Conservation (phyloP, 30 jellyfish, hydroid and myxozoan species). For the Turritopsis rubra region DNA sequence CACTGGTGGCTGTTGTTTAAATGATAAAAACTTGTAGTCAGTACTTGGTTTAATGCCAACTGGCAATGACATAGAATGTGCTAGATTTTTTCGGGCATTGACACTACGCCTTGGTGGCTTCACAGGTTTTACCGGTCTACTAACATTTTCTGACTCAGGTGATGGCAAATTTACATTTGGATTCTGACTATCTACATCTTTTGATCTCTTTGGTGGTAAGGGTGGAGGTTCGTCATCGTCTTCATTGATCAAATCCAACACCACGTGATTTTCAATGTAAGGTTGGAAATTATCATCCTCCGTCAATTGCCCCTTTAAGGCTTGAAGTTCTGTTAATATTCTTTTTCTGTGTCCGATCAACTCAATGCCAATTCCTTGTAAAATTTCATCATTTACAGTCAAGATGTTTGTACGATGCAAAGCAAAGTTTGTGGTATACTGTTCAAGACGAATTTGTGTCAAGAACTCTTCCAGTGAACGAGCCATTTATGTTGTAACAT, state of each 20-base stretch:
- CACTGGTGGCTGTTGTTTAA: neutral
- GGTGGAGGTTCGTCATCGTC: constrained; percentile 29
- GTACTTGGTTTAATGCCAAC: neutral
- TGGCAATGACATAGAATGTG: neutral
- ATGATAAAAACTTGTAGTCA: neutral
- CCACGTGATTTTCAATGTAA: neutral
- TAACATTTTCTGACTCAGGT: neutral
- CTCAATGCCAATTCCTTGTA: constrained; percentile 58
- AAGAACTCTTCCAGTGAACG: constrained; percentile 40
- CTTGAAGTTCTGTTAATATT: constrained; percentile 42
- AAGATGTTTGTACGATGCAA: constrained; percentile 19
- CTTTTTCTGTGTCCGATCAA: constrained; percentile 75
- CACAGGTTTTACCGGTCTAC: neutral
- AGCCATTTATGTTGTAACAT: no score
- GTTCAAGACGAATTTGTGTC: constrained; percentile 35
- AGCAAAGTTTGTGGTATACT: constrained; percentile 22
- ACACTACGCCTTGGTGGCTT: constrained; percentile 21
- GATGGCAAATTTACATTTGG: neutral
- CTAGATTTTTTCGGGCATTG: no score
- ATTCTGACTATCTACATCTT: no score
- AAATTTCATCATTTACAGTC: constrained; percentile 30
- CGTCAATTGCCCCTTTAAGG: neutral
- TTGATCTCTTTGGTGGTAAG: constrained; percentile 31
- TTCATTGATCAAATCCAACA: neutral
- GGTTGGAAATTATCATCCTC: neutral